Base-by-base conservation (phyloP, 2,113 vertebrate species). In the Microcebus griseorufus region DNA sequence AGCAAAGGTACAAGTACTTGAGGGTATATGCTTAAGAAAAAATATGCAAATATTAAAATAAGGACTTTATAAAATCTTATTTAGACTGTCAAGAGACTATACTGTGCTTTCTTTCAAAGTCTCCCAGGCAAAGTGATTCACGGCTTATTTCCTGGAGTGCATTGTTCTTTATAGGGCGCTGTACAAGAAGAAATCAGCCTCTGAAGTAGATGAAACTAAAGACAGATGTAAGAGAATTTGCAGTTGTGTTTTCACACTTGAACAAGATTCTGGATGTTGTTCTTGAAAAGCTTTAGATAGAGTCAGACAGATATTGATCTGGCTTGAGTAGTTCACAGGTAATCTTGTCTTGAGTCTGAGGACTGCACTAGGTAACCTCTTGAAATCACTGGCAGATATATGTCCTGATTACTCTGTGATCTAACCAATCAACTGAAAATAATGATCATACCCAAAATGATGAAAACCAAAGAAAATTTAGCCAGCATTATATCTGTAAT, bases 371-470 rank as follows among this genome's bases (percentile, higher is more conserved):
- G 39, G 16, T 39, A 60, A 93, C 29, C 39, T 95, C 42, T 75
- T 93, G 64, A 89, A 95, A 45, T 94, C 60, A 76, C 6, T 51
- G 29, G 42, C 22, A 65, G 76, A 58, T 90, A 79, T 14, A 76
- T 72, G 73, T 92, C 96, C 83, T 93, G 58, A 92, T 84, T 75
- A 79, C 17, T 90, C 25, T 75, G 58, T 60, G 39, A 64, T 88
- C 42, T 89, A 83, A 34, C 34, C 27, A 94, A 90, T 90, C 80
- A 92, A 92, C n/a, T 89, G 29, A 90, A 92, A 96, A 95, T 91
- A 93, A 85, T 65, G 51, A 79, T 55, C 42, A 89, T 9, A 92
- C 94, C 53, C 82, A 93, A 86, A 92, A 92, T 72, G 87, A 93
- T 64, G 27, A 96, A 89, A 86, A 45, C 51, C 51, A 83, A 69